These are phyloP conservation scores for Danio choprae DNA, from an alignment of 2,797 vertebrate species.

Conservation along the genomic window DNA sequence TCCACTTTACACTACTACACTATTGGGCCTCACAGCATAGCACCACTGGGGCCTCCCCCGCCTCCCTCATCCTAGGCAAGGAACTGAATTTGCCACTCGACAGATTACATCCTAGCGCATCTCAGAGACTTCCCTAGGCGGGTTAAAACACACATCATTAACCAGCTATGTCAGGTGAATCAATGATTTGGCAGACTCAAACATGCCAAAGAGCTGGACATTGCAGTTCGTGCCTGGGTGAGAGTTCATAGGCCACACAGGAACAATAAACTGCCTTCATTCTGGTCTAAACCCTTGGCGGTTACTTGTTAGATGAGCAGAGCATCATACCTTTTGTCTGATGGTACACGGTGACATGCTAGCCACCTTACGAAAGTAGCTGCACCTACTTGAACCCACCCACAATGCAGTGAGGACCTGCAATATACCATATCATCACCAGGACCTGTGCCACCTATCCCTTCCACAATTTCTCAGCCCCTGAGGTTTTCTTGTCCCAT, in stretches of 20 bases:
- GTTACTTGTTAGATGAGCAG: neutral
- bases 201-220: neutral
- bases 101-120: neutral
- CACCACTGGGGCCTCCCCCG: slow-evolving; percentile 39
- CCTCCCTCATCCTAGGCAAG: slow-evolving; percentile 25
- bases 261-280: neutral
- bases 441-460: neutral
- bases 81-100: slow-evolving; percentile 30
- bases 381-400: neutral
- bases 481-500: neutral
- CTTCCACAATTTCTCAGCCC: neutral
- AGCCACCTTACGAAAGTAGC: neutral
- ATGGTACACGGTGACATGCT: neutral
- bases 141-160: neutral
- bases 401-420: neutral
- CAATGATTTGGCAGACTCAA: neutral
- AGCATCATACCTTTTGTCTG: neutral
- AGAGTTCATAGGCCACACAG: neutral
- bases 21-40: slow-evolving; percentile 24
- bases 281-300: neutral
- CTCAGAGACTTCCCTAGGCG: neutral
- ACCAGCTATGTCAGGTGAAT: neutral
- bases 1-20: slow-evolving; percentile 25
- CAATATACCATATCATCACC: neutral
- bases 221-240: neutral